These are phyloP conservation scores for Saguinus imperator DNA, from an alignment of 2,113 vertebrate genomes.

Conservation along the genomic window DNA sequence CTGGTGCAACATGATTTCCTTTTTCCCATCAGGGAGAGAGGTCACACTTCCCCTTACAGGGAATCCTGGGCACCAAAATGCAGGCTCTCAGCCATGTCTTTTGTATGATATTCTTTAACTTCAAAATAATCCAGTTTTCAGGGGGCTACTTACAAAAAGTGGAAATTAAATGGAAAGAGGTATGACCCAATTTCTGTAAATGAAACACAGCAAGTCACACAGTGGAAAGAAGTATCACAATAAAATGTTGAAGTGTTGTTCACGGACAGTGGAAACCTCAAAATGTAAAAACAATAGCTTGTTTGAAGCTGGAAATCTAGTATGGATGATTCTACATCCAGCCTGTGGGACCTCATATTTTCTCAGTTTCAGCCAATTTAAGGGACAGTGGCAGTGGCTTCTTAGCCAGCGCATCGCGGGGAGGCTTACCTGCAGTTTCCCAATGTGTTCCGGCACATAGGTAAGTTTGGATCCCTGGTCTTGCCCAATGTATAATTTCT, in stretches of 20 bases:
- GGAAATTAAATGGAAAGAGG: not conserved
- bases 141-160: not conserved
- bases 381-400: not conserved
- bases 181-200: not conserved
- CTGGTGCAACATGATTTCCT: not conserved
- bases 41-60: not conserved
- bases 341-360: not conserved
- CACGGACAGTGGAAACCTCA: not conserved
- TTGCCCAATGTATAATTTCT: slow-evolving; percentile 82
- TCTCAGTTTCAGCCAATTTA: not conserved
- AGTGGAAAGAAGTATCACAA: not conserved
- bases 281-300: not conserved
- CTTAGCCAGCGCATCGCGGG: not conserved
- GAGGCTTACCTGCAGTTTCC: slow-evolving; percentile 76
- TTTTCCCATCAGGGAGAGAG: not conserved
- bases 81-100: not conserved
- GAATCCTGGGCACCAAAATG: not conserved
- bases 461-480: slow-evolving; percentile 79
- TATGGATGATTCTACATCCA: not conserved
- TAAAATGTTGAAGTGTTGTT: not conserved
- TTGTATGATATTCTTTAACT: not conserved
- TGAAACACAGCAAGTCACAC: not conserved
- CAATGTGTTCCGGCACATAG: slow-evolving; percentile 74
- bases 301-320: not conserved
- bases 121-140: not conserved